Conservation (phyloP, 2,113 vertebrate genomes). For the Galbula dea region DNA sequence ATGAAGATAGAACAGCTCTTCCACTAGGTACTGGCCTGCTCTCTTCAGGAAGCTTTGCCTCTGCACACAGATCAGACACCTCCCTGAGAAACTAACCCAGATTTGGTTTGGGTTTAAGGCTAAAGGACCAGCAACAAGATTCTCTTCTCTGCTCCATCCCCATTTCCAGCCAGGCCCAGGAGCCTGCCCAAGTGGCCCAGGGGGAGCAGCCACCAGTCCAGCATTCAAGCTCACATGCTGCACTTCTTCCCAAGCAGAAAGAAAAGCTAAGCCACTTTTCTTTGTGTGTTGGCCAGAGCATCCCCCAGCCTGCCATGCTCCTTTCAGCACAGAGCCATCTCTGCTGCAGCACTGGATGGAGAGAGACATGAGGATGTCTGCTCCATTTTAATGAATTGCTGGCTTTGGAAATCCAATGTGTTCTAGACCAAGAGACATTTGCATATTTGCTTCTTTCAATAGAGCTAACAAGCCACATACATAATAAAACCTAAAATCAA, state of each 20-base stretch:
- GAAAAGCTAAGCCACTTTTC: not conserved
- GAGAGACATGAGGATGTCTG: not conserved
- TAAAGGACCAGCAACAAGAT: not conserved
- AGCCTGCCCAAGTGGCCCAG: not conserved
- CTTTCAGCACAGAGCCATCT: not conserved
- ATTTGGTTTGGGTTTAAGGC: not conserved
- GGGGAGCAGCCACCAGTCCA: not conserved
- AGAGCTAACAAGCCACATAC: not conserved
- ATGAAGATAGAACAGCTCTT: not conserved
- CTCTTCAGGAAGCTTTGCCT: not conserved
- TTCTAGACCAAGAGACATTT: not conserved
- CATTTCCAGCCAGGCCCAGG: not conserved
- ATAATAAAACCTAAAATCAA: conserved; percentile 25
- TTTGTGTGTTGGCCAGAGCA: not conserved
- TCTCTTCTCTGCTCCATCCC: not conserved
- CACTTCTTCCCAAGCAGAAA: not conserved
- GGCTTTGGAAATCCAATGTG: not conserved
- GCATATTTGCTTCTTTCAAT: not conserved
- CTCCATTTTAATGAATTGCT: not conserved
- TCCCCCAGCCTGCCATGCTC: not conserved
- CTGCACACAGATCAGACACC: not conserved
- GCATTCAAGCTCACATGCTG: not conserved
- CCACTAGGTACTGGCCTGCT: not conserved
- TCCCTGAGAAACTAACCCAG: not conserved
- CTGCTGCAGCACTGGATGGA: not conserved